These are phyloP conservation scores for Heliocidaris erythrogramma DNA, from an alignment of 35 echinoderm and acorn worm genomes.

Conservation along the genomic window DNA sequence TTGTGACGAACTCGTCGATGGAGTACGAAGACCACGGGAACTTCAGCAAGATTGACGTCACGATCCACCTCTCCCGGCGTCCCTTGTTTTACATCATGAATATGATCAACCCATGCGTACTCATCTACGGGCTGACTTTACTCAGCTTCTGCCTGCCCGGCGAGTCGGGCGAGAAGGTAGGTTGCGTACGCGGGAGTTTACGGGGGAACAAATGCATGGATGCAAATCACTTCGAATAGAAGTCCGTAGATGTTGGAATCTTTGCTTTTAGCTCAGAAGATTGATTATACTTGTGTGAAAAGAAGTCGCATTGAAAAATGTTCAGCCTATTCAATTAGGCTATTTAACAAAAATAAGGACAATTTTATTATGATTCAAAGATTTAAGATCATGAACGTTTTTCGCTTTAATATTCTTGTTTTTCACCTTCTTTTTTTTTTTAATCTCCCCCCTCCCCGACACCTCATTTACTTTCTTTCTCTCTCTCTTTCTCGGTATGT, in stretches of 20 bases:
- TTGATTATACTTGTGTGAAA: too few relatives aligned
- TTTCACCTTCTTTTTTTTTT: too few relatives aligned
- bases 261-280: too few relatives aligned
- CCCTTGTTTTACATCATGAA: conserved; percentile 84
- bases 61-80: conserved; percentile 48
- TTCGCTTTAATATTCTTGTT: too few relatives aligned
- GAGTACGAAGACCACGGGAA: conserved; percentile 34
- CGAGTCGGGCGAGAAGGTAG: conserved; percentile 79
- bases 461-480: background rate
- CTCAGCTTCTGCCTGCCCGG: conserved; percentile 78
- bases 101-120: conserved; percentile 74
- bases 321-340: too few relatives aligned
- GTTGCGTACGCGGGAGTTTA: background rate
- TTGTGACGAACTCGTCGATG: background rate
- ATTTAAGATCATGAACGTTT: too few relatives aligned
- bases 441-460: too few relatives aligned
- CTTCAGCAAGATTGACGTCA: conserved; percentile 51
- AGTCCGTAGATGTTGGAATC: too few relatives aligned
- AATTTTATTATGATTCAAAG: too few relatives aligned
- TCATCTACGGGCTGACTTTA: conserved; percentile 75
- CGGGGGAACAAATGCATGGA: background rate
- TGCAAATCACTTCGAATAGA: too few relatives aligned
- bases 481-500: background rate
- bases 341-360: too few relatives aligned
- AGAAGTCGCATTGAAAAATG: too few relatives aligned